Conservation (phyloP, 2,888 invertebrate species). For the Phyllotreta cruciferae region DNA sequence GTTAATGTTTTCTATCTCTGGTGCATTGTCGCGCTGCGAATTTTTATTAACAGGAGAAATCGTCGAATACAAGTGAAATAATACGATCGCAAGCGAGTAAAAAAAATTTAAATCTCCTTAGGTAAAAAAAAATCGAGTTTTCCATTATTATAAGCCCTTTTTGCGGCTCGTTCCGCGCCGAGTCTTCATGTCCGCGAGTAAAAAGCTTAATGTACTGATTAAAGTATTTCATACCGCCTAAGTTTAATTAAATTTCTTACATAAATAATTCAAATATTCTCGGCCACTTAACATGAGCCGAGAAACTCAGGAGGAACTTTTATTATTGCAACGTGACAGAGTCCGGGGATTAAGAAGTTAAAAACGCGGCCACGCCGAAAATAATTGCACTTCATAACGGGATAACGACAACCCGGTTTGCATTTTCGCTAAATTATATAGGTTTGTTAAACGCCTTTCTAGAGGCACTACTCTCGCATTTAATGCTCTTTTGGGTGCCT, state of each 20-base stretch:
- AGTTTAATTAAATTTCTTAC: slow-evolving; percentile 51
- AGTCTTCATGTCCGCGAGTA: slow-evolving; percentile 25
- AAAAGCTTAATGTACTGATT: slow-evolving; percentile 49
- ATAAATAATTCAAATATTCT: slow-evolving; percentile 49
- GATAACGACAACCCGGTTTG: slow-evolving; percentile 7
- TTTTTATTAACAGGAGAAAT: slow-evolving; percentile 6
- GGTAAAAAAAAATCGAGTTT: neutral
- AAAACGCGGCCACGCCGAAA: slow-evolving; percentile 13
- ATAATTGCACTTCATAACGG: slow-evolving; percentile 14
- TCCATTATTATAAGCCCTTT: neutral
- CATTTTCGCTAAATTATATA: neutral
- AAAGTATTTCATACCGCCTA: slow-evolving; percentile 45
- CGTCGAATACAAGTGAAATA: no score
- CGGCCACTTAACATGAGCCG: slow-evolving; percentile 40
- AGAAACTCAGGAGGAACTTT: slow-evolving; percentile 32
- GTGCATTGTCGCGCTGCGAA: neutral
- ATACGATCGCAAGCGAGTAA: no score
- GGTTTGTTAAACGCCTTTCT: no score
- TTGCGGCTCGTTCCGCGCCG: neutral
- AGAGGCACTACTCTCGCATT: no score
- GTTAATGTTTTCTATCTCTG: slow-evolving; percentile 32
- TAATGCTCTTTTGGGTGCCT: no score
- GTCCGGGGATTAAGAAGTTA: slow-evolving; percentile 23
- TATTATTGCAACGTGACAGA: slow-evolving; percentile 29
- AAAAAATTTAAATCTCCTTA: no score